Evolutionary conservation across 1,140 invertebrate species (phyloP).

Genomic region (Whitmania pigra): DNA sequence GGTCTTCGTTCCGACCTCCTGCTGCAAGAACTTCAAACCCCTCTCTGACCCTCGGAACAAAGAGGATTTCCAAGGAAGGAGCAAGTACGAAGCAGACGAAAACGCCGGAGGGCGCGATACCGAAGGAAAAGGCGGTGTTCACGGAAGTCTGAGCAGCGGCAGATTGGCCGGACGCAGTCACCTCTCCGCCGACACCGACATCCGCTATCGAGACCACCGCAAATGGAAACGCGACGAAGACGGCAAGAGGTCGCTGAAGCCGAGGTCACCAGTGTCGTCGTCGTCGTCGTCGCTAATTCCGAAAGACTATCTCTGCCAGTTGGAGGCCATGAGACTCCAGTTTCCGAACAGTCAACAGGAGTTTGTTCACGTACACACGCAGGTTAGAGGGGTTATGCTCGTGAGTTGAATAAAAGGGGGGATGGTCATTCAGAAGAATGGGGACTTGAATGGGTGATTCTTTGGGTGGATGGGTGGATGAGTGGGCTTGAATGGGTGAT

Average conservation of each 20-base stretch:
- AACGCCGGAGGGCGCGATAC: too few species aligned
- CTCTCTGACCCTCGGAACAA: too few species aligned
- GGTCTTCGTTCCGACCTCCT: constrained; percentile 17
- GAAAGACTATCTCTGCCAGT: constrained; percentile 9
- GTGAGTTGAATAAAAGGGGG: not conserved
- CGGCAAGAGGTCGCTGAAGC: not conserved
- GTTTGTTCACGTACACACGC: not conserved
- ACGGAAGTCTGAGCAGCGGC: not conserved
- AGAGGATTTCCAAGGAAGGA: too few species aligned
- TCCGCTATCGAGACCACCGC: not conserved
- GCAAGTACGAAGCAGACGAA: too few species aligned
- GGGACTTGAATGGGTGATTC: not conserved
- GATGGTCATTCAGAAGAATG: not conserved
- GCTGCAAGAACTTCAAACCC: constrained; percentile 9
- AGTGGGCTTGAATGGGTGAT: not conserved
- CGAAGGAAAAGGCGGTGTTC: too few species aligned
- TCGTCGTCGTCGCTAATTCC: not conserved
- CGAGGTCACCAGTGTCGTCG: not conserved
- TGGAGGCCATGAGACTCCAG: constrained; percentile 6
- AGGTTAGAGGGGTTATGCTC: constrained; percentile 12
- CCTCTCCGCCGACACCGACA: not conserved
- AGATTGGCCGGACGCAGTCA: not conserved
- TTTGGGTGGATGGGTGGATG: not conserved
- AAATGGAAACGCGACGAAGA: constrained; percentile 8
- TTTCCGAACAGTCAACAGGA: not conserved